Base-by-base conservation (phyloP, 2,888 invertebrate species). In the Furcula furcula region DNA sequence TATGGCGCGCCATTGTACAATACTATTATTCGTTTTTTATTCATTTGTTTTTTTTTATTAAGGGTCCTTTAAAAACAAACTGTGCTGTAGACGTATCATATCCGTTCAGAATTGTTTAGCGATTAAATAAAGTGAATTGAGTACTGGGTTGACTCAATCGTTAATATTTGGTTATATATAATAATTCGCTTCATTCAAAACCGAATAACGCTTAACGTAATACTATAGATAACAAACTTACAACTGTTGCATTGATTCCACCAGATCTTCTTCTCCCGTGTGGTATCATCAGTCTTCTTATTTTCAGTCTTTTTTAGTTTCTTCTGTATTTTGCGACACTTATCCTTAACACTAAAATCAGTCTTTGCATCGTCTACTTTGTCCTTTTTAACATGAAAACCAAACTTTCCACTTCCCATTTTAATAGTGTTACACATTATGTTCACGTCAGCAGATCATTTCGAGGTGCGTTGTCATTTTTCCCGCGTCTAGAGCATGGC, bases 301-400 rank as follows among this genome's bases (percentile, higher is more conserved):
- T 77, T 81, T 47, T 88, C 87, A 83, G 85, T 87, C 85, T 86
- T 87, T 70, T 82, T 81, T 30, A 86, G 65, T 77, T 87, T 87
- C 63, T 84, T 88, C 65, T 85, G 83, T 69, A 86, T 73, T 64
- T 86, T 84, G 32, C 71, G 68, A 65, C 73, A 85, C 69, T 80
- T 86, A 46, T 88, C 84, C 69, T 85, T 87, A 79, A 87, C 79
- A 81, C 84, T 87, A 79, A 79, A 76, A 56, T 84, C 84, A 76
- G 80, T 77, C 76, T 85, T 85, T 43, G 67, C 67, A 39, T 60
- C 65, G 43, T 65, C 62, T 70, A 81, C 79, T 79, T 84, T 88
- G 76, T 86, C 79, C 58, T 85, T 88, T 62, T 84, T 59, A 31
- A 65, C 61, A 42, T 64, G 73, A 46, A 86, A 82, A 54, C 81